Conservation (phyloP, 2,888 invertebrate species). For the Laothoe populi region DNA sequence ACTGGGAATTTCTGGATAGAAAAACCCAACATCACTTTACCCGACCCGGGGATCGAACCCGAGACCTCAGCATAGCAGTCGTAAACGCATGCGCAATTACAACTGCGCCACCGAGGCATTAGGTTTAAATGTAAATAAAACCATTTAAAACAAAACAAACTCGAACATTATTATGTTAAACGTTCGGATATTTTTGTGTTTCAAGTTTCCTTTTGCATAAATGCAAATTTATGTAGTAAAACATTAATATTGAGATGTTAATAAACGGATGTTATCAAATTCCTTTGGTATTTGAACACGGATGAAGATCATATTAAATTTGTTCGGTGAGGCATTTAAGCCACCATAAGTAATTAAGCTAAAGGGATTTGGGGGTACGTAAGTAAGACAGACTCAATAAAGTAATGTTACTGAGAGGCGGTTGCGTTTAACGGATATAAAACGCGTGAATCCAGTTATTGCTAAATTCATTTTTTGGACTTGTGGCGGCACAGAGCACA, state of each 20-base stretch:
- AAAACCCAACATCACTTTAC: no score
- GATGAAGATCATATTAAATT: background rate
- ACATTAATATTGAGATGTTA: background rate
- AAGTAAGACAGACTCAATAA: no score
- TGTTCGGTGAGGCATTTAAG: background rate
- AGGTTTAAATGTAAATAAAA: slow-evolving; percentile 14
- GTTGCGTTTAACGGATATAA: no score
- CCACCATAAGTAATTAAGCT: background rate
- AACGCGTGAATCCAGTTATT: no score
- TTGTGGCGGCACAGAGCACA: no score
- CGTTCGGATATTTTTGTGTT: slow-evolving; percentile 8
- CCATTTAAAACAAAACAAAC: slow-evolving; percentile 8
- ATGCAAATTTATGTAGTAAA: background rate
- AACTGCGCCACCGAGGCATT: no score
- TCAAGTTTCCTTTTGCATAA: slow-evolving; percentile 13
- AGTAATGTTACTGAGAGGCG: no score
- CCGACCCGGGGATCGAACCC: no score
- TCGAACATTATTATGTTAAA: background rate
- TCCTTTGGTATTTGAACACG: background rate
- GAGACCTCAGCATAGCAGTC: no score
- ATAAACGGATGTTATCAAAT: background rate
- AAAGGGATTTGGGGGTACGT: background rate
- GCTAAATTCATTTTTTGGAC: no score
- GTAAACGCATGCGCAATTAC: no score
- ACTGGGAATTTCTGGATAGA: no score